A percentile compares a stretch with the other conserved stretches of the same genome.
Conservation (phyloP, 2,113 vertebrate genomes). For the Plectropomus leopardus region DNA sequence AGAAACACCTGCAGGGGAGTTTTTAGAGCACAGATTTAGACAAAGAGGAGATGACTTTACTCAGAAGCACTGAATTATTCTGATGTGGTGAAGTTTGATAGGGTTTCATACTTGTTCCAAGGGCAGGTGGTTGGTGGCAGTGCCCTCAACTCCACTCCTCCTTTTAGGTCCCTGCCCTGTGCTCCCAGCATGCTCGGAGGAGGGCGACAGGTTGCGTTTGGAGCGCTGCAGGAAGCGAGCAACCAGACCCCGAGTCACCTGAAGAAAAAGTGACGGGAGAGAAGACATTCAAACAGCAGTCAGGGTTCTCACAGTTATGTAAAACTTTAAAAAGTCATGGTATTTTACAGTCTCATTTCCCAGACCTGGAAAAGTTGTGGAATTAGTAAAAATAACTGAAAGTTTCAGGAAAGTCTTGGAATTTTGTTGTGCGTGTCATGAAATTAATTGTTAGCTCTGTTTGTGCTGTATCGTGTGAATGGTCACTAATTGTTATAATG, state of each 20-base stretch:
- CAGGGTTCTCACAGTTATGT: too few species aligned
- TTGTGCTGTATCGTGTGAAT: too few species aligned
- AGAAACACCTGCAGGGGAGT: slow-evolving; percentile 84
- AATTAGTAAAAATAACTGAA: too few species aligned
- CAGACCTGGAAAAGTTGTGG: too few species aligned
- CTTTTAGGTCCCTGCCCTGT: slow-evolving; percentile 86
- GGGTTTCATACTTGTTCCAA: slow-evolving; percentile 81
- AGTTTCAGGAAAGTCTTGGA: too few species aligned
- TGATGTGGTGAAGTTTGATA: neutral
- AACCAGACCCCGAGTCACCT: slow-evolving; percentile 91
- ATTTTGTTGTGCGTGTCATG: too few species aligned
- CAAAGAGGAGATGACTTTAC: neutral
- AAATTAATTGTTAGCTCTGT: too few species aligned
- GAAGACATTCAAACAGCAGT: neutral
- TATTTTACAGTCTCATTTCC: too few species aligned
- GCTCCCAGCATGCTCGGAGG: slow-evolving; percentile 81
- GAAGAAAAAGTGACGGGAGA: slow-evolving; percentile 31
- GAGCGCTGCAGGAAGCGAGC: slow-evolving; percentile 95
- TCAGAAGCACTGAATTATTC: neutral
- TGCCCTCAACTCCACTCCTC: slow-evolving; percentile 70
- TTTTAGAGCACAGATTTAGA: neutral
- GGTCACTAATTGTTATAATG: too few species aligned
- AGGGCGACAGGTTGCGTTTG: slow-evolving; percentile 85
- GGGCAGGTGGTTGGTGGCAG: slow-evolving; percentile 63
- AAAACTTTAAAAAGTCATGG: too few species aligned